Percentiles rank a stretch among this genome's conserved stretches.
Conservation (phyloP, 2,113 vertebrate genomes). For the Emydura subglobosa region DNA sequence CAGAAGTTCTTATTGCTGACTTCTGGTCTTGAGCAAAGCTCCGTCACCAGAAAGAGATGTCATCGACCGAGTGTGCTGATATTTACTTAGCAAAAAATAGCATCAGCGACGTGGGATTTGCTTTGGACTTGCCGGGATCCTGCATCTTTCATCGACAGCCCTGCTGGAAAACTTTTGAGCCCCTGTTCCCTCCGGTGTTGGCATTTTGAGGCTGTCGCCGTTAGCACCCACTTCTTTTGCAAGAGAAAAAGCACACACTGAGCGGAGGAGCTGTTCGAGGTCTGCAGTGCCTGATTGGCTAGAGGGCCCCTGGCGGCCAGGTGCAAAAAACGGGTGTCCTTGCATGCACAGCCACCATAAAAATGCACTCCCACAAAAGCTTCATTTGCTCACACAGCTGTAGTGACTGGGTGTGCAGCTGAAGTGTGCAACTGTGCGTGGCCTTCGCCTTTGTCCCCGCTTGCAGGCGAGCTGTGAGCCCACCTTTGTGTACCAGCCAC, state of each 20-base stretch:
- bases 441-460: neutral
- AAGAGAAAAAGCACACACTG: neutral
- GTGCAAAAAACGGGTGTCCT: neutral
- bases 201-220: neutral
- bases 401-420: neutral
- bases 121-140: neutral
- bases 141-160: neutral
- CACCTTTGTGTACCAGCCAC: neutral
- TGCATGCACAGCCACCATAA: rapidly evolving
- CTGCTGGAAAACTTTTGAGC: neutral
- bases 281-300: neutral
- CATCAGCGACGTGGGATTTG: neutral
- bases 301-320: neutral
- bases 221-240: slow-evolving; percentile 24
- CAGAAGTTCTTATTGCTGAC: neutral
- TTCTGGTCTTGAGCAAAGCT: neutral
- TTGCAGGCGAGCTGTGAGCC: neutral
- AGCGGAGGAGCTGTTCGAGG: neutral
- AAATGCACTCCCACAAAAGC: neutral
- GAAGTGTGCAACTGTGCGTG: neutral
- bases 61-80: neutral
- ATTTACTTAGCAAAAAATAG: neutral
- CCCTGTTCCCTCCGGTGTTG: neutral
- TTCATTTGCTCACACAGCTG: neutral
- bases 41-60: neutral